Base-by-base conservation (phyloP, 2,888 invertebrate species). In the Xestia rhomboidea region DNA sequence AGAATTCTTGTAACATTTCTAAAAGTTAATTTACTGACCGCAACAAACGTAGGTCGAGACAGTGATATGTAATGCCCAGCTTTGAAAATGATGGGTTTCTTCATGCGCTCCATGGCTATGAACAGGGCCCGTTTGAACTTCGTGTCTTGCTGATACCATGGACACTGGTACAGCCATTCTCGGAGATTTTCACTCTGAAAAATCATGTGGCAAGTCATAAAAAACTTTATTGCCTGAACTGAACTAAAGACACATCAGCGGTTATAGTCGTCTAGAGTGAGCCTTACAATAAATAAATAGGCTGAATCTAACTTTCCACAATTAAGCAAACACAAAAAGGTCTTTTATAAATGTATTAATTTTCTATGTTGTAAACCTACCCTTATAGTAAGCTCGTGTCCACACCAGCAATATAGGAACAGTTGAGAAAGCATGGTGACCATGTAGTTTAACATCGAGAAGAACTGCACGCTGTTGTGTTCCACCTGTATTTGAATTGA, bases 41-140 rank as follows among this genome's bases (percentile, higher is more conserved):
- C 85, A 5, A 97, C 93, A 90, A 97, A 97, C 1, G 97, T 97
- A 44, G 96, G 95, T 71, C 97, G 90, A 2, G 96, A 96, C 34
- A 97, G 91, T 0, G 97, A 93, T 63, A 97, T 96, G 81, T 97
- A 97, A 71, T 95, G 95, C 0, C 97, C 97, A 24, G 97, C 97
- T 76, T 94, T 95, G 78, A 97, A 96, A 6, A 95, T 92, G 21
- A 96, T 94, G 0, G 96, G 95, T 8, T 92, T 93, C 86, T 97
- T 97, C 89, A 97, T 96, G 3, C 97, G 93, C 84, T 96, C 94
- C 93, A 97, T 94, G 8, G 97, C 95, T 66, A 97, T 94, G 76
- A 96, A 90, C 41, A 97, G 88, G 10, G 92, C 90, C 18, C 93
- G 93, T 30, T 93, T 93, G 87, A 97, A 97, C 77, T 89, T 89